A percentile compares a stretch with the other conserved stretches of the same genome.
Evolutionary conservation across 2,113 vertebrate genomes (phyloP).

Genomic region (Microcebus ravelobensis): DNA sequence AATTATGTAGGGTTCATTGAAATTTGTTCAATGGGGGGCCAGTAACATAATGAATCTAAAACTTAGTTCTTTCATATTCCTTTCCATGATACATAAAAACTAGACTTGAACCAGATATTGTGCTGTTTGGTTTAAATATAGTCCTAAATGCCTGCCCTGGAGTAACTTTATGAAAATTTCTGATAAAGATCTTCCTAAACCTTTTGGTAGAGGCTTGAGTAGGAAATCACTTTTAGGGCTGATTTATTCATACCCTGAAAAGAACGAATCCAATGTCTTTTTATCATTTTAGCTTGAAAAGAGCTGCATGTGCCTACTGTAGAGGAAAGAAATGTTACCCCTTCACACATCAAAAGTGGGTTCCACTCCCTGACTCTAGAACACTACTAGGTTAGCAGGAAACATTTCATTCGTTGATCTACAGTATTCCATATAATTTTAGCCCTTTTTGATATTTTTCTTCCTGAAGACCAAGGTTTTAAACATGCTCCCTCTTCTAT

Average conservation of each 20-base stretch:
- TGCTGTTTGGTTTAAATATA: neutral
- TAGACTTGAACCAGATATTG: neutral
- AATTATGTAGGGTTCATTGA: too few species aligned
- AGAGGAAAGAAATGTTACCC: neutral
- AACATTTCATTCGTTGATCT: neutral
- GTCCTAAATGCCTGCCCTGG: neutral
- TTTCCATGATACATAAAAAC: neutral
- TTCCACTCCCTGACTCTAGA: neutral
- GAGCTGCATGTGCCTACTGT: neutral
- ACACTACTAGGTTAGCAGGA: neutral
- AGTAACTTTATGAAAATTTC: neutral
- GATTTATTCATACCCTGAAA: neutral
- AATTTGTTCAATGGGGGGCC: too few species aligned
- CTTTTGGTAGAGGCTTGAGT: neutral
- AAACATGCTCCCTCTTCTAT: neutral
- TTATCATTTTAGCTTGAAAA: slow-evolving; percentile 12
- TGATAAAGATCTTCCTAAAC: neutral
- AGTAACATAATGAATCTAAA: neutral
- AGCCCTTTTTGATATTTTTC: neutral
- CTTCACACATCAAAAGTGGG: neutral
- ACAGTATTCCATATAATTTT: neutral
- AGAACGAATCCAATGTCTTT: neutral
- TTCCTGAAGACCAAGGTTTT: neutral
- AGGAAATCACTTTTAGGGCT: neutral
- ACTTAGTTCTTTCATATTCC: neutral